A percentile compares a stretch with the other conserved stretches of the same genome.
phyloP scores from a whole-genome alignment of 2,888 invertebrate genomes.

The Platycnemis pennipes region DNA sequence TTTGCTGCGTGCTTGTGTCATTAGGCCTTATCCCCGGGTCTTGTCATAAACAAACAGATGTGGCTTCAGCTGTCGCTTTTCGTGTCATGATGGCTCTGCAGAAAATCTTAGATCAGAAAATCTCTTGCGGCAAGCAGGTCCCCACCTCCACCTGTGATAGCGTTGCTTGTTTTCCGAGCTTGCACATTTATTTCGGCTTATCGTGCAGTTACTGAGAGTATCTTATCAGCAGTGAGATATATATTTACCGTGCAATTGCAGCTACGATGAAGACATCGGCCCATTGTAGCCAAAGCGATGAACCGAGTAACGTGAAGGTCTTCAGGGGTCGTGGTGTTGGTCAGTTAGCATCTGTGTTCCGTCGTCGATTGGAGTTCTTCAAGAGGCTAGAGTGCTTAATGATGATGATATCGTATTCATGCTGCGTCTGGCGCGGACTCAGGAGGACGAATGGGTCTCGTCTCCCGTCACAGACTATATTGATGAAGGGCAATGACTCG shows the following conservation, averaged over 20 bases:
- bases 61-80: too few relatives aligned
- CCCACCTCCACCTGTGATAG: too few relatives aligned
- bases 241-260: neutral
- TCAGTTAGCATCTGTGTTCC: neutral
- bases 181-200: neutral
- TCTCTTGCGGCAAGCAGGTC: too few relatives aligned
- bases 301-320: neutral
- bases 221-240: neutral
- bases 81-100: too few relatives aligned
- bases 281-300: neutral
- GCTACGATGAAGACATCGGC: neutral
- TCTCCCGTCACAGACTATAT: constrained; percentile 1
- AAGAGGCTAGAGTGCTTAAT: neutral
- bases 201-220: neutral
- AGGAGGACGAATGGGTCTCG: neutral
- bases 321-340: neutral
- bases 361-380: neutral
- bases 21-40: too few relatives aligned
- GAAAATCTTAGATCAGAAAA: too few relatives aligned
- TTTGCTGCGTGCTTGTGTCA: too few relatives aligned
- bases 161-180: neutral
- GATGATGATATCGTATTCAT: constrained; percentile 22
- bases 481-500: constrained; percentile 21
- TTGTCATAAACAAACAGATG: too few relatives aligned
- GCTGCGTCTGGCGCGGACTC: neutral